Evolutionary conservation across 2,113 vertebrate genomes (phyloP).

Genomic region (Microcebus murinus): DNA sequence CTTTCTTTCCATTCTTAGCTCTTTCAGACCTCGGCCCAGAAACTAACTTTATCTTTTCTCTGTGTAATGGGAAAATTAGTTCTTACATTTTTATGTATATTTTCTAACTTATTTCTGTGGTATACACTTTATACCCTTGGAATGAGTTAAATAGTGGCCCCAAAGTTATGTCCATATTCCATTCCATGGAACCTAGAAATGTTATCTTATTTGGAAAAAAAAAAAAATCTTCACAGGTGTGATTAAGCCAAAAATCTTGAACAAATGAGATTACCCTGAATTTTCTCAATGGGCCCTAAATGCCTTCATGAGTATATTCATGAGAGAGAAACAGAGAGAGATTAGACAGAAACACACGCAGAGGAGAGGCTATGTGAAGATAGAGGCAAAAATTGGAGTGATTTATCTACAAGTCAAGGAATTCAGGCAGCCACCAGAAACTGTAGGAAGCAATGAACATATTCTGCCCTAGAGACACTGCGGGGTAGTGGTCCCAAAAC

Average conservation of each 20-base stretch:
- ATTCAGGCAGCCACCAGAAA: background rate
- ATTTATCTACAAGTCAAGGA: background rate
- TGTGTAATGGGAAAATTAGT: background rate
- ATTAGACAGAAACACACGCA: background rate
- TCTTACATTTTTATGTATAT: background rate
- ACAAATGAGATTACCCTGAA: background rate
- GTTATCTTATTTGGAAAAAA: background rate
- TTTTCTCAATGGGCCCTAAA: background rate
- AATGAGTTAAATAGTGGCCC: background rate
- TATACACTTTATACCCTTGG: background rate
- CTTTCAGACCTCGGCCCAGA: background rate
- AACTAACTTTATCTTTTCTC: background rate
- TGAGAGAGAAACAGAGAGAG: background rate
- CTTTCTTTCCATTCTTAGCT: background rate
- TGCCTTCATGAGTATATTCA: background rate
- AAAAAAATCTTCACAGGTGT: background rate
- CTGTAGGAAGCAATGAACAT: rapidly evolving
- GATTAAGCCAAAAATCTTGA: background rate
- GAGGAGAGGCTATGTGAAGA: background rate
- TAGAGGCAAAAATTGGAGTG: background rate
- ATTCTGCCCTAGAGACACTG: background rate
- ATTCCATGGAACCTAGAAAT: background rate
- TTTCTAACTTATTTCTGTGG: background rate
- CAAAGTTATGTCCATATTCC: background rate
- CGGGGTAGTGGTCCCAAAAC: background rate